Evolutionary conservation across 2,797 vertebrate genomes (phyloP).

Genomic region (Characodon lateralis): DNA sequence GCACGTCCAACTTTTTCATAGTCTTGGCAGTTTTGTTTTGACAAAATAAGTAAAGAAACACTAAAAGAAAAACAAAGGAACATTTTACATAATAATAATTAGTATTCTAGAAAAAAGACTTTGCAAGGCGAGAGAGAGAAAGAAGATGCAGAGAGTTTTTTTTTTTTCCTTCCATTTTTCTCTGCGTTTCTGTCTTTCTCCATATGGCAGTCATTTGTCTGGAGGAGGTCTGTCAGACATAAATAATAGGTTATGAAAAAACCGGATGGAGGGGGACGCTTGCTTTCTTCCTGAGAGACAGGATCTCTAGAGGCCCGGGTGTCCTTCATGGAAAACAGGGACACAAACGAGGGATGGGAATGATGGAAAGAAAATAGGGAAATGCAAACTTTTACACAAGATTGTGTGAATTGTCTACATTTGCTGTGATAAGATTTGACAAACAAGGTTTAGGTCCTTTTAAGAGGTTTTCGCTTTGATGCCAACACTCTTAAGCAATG

Average conservation of each 20-base stretch:
- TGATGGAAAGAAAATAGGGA: conserved; percentile 15
- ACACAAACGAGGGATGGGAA: conserved; percentile 38
- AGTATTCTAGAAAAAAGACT: not conserved
- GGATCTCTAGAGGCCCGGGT: conserved; percentile 78
- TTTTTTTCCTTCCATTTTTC: conserved; percentile 45
- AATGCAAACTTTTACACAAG: conserved; percentile 12
- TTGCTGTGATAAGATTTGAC: not conserved
- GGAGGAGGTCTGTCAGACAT: conserved; percentile 81
- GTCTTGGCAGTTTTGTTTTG: not conserved
- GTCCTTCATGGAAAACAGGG: conserved; percentile 75
- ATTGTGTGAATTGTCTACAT: not conserved
- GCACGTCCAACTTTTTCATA: conserved; percentile 2
- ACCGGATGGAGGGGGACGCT: conserved; percentile 68
- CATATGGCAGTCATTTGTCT: conserved; percentile 88
- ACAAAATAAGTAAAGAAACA: conserved; percentile 21
- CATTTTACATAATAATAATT: conserved; percentile 2
- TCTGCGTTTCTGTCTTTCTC: conserved; percentile 65
- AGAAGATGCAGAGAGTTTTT: conserved; percentile 37
- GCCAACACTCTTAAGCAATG: conserved; percentile 14
- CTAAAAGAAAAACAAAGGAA: not conserved
- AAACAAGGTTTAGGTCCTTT: not conserved
- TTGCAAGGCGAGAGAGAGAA: conserved; percentile 28
- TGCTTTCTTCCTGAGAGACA: conserved; percentile 80
- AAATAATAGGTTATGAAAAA: conserved; percentile 86
- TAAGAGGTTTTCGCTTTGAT: conserved; percentile 11